Percentiles rank a stretch among this genome's conserved stretches.
Evolutionary conservation across 2,797 vertebrate species (phyloP).

Genomic region (Cetoscarus ocellatus): DNA sequence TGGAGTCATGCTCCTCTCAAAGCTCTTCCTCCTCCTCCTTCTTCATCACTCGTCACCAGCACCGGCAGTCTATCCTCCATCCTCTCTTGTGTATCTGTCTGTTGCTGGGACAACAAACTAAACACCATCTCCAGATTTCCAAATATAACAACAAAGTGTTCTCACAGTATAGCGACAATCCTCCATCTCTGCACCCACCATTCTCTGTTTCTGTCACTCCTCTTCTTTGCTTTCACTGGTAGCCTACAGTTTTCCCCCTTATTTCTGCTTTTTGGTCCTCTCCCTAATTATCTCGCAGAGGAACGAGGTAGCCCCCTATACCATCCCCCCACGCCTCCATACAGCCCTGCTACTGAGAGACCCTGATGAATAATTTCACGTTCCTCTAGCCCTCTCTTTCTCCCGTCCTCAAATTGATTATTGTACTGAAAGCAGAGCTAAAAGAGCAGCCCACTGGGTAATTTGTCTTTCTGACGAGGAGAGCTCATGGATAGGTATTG

Average conservation of each 20-base stretch:
- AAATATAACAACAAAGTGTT: conserved; percentile 71
- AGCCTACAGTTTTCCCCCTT: conserved; percentile 38
- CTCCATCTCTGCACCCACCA: conserved; percentile 41
- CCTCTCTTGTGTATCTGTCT: conserved; percentile 69
- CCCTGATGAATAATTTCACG: conserved; percentile 85
- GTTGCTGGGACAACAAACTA: conserved; percentile 75
- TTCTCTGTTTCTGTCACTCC: conserved; percentile 30
- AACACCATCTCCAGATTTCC: conserved; percentile 74
- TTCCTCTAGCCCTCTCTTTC: conserved; percentile 74
- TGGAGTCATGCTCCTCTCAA: conserved; percentile 40
- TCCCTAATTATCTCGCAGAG: conserved; percentile 76
- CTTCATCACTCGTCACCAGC: conserved; percentile 66
- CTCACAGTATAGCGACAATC: conserved; percentile 28
- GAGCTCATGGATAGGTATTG: conserved; percentile 62
- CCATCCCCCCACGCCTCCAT: conserved; percentile 69
- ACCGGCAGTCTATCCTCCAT: conserved; percentile 66
- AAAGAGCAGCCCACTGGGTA: conserved; percentile 79
- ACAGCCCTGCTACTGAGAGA: conserved; percentile 57
- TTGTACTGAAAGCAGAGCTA: conserved; percentile 79
- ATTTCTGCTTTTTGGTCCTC: conserved; percentile 65
- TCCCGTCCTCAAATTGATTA: conserved; percentile 83
- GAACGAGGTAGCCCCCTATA: conserved; percentile 61
- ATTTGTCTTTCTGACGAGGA: conserved; percentile 80
- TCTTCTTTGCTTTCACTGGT: conserved; percentile 18
- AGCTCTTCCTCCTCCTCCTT: conserved; percentile 51